Evolutionary conservation across 2,797 vertebrate species (phyloP).

Genomic region (Aeoliscus strigatus): DNA sequence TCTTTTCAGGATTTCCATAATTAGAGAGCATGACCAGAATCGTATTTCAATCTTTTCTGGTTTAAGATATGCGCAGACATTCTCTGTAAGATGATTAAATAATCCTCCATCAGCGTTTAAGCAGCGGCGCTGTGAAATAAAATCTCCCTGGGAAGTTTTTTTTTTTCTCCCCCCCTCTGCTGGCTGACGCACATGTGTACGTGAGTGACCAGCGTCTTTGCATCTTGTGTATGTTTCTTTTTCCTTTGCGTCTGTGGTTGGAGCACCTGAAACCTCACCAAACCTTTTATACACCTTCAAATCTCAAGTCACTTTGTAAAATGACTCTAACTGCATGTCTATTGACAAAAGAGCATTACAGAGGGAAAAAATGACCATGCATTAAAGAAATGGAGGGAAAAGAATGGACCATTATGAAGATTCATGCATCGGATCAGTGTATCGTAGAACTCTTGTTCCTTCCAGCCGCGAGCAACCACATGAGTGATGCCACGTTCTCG

Average conservation of each 20-base stretch:
- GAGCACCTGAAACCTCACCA: slow-evolving; percentile 24
- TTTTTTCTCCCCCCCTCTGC: too few species aligned
- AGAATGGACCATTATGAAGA: neutral
- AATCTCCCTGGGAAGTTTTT: slow-evolving; percentile 45
- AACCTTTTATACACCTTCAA: too few species aligned
- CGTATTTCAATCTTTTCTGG: slow-evolving; percentile 56
- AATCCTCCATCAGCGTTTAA: slow-evolving; percentile 70
- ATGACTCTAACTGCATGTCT: neutral
- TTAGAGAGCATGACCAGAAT: slow-evolving; percentile 64
- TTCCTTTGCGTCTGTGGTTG: slow-evolving; percentile 43
- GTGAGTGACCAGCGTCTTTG: slow-evolving; percentile 16
- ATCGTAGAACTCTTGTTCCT: slow-evolving; percentile 3
- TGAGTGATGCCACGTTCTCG: slow-evolving; percentile 46
- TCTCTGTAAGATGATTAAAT: slow-evolving; percentile 65
- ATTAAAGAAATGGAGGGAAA: neutral
- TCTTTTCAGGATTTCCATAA: slow-evolving; percentile 69
- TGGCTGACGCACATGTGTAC: slow-evolving; percentile 29
- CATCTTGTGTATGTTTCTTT: slow-evolving; percentile 12
- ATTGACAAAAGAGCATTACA: neutral
- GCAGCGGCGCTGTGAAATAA: slow-evolving; percentile 51
- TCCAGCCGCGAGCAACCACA: slow-evolving; percentile 22
- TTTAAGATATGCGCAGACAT: slow-evolving; percentile 70
- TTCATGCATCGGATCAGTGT: slow-evolving; percentile 2
- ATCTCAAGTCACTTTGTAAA: neutral
- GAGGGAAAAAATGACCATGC: neutral